Evolutionary conservation across 2,797 vertebrate genomes (phyloP), one percentile per base, ranked within the genome.

Genomic region (Chrosomus eos): DNA sequence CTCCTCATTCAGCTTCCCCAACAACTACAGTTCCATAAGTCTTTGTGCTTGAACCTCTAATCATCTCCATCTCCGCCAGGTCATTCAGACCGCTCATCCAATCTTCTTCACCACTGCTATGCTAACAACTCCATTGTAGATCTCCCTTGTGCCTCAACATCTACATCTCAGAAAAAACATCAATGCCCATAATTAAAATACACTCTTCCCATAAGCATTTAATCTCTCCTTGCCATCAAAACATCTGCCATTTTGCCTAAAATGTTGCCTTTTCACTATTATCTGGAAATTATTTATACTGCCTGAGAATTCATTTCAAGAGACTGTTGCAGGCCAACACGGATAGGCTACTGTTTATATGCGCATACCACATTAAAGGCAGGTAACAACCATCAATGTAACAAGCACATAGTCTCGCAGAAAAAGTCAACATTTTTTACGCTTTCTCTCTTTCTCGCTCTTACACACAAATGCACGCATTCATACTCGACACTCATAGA

Each of bases 401-500:
- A 36, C 55, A 80, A 73, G 76, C 55, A 77, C 26, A 53, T 60
- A 51, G 78, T 74, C 9, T 74, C 4, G 18, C 28, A 31, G 16
- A 45, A 75, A 36, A 75, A 48, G 55, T 26, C 28, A 51, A 43
- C 21, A 38, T 53, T 73, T 73, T 36, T 67, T 55, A 55, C 33
- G 4, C 31, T 76, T 66, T 53, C 23, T 75, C 28, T 73, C 72
- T 13, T 9, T 73, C 68, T 64, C 77, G 45, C 83, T 85, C 80
- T 70, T 85, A 73, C 80, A 70, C 73, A 82, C 75, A 87, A 53
- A 76, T 48, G 33, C 55, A 33, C 43, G 72, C 60, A 64, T 45
- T 85, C 58, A 82, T 18, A 75, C 68, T 74, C 66, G 55, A 78
- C 72, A 64, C 83, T 80, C 62, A 86, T 51, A 81, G 40, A 76